These are phyloP conservation scores for Oophaga sylvatica DNA, from an alignment of 2,797 vertebrate genomes.

Conservation along the genomic window DNA sequence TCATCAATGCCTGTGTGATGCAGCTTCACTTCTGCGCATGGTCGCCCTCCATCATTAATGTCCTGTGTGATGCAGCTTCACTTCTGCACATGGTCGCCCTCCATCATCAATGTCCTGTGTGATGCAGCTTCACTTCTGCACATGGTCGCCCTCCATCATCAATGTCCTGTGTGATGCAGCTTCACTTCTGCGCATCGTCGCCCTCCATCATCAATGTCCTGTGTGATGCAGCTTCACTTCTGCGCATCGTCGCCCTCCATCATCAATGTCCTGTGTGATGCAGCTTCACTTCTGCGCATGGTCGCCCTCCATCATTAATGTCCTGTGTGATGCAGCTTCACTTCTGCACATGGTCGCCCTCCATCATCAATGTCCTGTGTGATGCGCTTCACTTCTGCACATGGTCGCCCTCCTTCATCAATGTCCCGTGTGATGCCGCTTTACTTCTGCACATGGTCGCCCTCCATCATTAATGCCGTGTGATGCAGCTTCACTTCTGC, in stretches of 20 bases:
- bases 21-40: not conserved
- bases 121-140: not conserved
- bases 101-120: not conserved
- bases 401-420: not conserved
- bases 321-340: not conserved
- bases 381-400: not conserved
- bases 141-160: slow-evolving; percentile 3
- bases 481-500: not conserved
- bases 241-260: not conserved
- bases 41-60: not conserved
- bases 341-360: not conserved
- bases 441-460: not conserved
- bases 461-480: not conserved
- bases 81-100: not conserved
- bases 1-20: not conserved
- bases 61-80: not conserved
- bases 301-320: not conserved
- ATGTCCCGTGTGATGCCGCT: not conserved
- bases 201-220: slow-evolving; percentile 8
- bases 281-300: not conserved
- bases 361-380: not conserved
- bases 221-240: not conserved
- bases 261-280: not conserved
- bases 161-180: not conserved
- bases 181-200: not conserved